Base-by-base conservation (phyloP, 53 echinoderm and acorn worm species). In the Luidia sarsii region DNA sequence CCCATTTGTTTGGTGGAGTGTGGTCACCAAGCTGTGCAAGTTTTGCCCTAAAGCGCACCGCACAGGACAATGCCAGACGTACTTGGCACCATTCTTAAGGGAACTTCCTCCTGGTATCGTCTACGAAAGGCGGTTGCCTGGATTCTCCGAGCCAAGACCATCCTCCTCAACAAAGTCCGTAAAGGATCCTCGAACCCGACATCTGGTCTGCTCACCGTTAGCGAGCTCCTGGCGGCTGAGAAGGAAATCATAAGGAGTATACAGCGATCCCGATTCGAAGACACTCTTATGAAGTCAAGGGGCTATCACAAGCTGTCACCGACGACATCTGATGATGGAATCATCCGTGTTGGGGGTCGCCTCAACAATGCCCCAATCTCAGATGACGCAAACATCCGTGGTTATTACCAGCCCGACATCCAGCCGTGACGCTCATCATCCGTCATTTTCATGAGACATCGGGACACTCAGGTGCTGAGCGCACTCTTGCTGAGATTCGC, bases 1-100 rank as follows among this genome's bases (percentile, higher is more conserved):
- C 37, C 7, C 75, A 75, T 23, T 39, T 75, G 35, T 75, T 75
- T 57, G 75, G 75, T 4, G 75, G n/a, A n/a, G n/a, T n/a, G n/a
- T n/a, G n/a, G n/a, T n/a, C n/a, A n/a, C n/a, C n/a, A n/a, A n/a
- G n/a, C 33, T 31, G 33, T 25, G 75, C 75, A 35, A 75, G 25
- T 16, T 75, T 57, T 57, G 75, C 75, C 19, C 7, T 65, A 20
- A 39, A 65, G 33, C 29, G 53, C 30, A 82, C 82, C 1, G 53
- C 52, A 21, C 48, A 50, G 32, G 82, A 82, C 53, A 39, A 82
- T 3, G n/a, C 9, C 70, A 16, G 51, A 50, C 3, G 28, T 48
- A 19, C n/a, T 36, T 14, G 37, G 22, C 37, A 19, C 36, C 16
- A 57, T 75, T 1, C 45, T 75, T 15, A n/a, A 34, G 7, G 3